Evolutionary conservation across 2,113 vertebrate genomes (phyloP), one percentile per base, ranked within the genome.

Genomic region (Campylorhamphus procurvoides): DNA sequence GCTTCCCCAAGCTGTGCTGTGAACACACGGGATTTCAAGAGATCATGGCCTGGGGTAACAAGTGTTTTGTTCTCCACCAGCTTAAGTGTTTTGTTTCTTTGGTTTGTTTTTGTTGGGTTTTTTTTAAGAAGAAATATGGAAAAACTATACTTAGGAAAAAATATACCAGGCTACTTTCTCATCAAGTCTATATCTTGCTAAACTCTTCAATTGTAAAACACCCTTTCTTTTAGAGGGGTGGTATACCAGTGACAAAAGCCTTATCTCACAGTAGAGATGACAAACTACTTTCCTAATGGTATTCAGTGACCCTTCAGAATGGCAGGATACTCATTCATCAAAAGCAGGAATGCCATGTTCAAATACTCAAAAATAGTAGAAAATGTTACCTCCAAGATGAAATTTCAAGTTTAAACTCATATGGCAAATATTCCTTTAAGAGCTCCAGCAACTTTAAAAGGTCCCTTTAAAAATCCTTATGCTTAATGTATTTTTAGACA

Each of bases 401-500:
- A 90, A 74, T 55, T 80, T 71, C 39, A 86, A 14, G 42, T n/a
- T 74, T 66, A 63, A 83, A 85, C 27, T 74, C 31, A 76, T 33
- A 27, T 44, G 29, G 18, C 17, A 33, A 40, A 62, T 74, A 76
- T 37, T 74, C 64, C 56, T 88, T 86, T 68, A 89, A 89, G 39
- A 84, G 46, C 60, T 53, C 71, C 19, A 81, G 39, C 2, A 33
- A 44, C 28, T 68, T 81, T 29, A 50, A 63, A 88, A 90, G 50
- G 83, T 86, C 60, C 37, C 80, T 94, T 93, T 88, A 89, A 95
- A 94, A 94, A 90, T 60, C 58, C 68, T 96, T 88, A 81, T 44
- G 64, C 82, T 72, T 86, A 77, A 86, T 67, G 76, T 95, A 96
- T 96, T 96, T 95, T 96, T 94, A 92, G 94, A 96, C 88, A 96